phyloP scores from a whole-genome alignment of 2,888 invertebrate genomes.

The Apocheima hispidaria region DNA sequence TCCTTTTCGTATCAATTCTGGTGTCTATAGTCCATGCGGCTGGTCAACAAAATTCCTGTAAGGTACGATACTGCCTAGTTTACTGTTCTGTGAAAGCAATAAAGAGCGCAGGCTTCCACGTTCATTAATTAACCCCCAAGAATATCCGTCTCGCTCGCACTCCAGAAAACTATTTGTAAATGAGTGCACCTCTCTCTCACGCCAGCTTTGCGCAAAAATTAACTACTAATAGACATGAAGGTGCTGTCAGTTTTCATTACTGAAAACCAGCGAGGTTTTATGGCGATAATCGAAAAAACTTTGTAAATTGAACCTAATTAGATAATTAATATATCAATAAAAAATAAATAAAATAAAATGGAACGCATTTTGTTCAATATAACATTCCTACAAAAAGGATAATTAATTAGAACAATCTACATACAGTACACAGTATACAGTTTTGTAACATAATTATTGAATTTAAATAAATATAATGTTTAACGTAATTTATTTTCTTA shows the following conservation, averaged over 20 bases:
- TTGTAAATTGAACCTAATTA: not conserved
- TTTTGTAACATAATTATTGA: no score
- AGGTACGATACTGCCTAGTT: conserved; percentile 22
- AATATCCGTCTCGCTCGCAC: conserved; percentile 74
- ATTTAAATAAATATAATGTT: no score
- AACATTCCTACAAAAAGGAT: no score
- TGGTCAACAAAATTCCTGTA: conserved; percentile 3
- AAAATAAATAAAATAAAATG: no score
- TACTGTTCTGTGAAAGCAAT: conserved; percentile 70
- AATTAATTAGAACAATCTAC: no score
- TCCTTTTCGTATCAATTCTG: not conserved
- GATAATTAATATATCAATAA: not conserved
- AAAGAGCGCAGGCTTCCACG: conserved; percentile 86
- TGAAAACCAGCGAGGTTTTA: no score
- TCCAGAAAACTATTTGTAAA: conserved; percentile 79
- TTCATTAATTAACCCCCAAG: conserved; percentile 86
- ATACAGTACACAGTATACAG: no score
- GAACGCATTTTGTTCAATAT: no score
- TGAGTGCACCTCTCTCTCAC: conserved; percentile 79
- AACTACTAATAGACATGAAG: conserved; percentile 71
- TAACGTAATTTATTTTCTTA: no score
- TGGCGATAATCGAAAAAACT: no score
- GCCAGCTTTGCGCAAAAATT: conserved; percentile 87
- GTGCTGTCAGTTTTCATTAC: conserved; percentile 12
- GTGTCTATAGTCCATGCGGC: not conserved